Base-by-base conservation (phyloP, 2,113 vertebrate species). In the Cheirogaleus medius region DNA sequence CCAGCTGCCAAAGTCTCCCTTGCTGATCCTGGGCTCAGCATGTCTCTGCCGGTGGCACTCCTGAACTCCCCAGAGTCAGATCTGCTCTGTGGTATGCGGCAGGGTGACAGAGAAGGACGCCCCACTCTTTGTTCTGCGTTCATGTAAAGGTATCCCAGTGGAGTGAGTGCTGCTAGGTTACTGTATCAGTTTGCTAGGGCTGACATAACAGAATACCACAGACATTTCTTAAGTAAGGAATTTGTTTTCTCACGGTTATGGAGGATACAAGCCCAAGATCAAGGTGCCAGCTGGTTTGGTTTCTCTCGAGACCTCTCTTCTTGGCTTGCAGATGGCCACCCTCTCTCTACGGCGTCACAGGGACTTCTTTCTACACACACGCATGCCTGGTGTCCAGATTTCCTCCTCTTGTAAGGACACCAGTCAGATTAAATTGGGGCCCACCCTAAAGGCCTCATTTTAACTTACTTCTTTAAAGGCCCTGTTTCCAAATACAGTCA, bases 381-480 rank as follows among this genome's bases (percentile, higher is more conserved):
- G 12, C 11, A 58, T 15, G 8, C 27, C 2, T 15, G n/a, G 1
- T 23, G 13, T 44, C 76, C 42, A 76, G 32, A 66, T 64, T 15
- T 82, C 63, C 12, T 64, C 20, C 27, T 60, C 78, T 54, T 76
- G 39, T 15, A 49, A 71, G 39, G 52, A 63, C 18, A 49, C n/a
- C 20, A 69, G 23, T 71, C 47, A 84, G 49, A 68, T 3, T 58
- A 17, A 14, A 44, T 71, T 42, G 80, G 13, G 2, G 18, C 11
- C 4, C 21, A 56, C n/a, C 29, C 17, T 47, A 13, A 63, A 94
- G 37, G 0, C 9, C 13, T 78, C 7, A 2, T 42, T 52, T 56
- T 73, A 94, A 58, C 29, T 64, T 83, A 78, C 58, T 77, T 92
- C 44, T 83, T 37, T 52, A 88, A 84, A 94, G 37, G 27, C 1